Percentiles rank a stretch among this genome's conserved stretches.
These are phyloP conservation scores for Caenorhabditis sp. DNA, from an alignment of 2,888 invertebrate genomes.

Conservation along the genomic window DNA sequence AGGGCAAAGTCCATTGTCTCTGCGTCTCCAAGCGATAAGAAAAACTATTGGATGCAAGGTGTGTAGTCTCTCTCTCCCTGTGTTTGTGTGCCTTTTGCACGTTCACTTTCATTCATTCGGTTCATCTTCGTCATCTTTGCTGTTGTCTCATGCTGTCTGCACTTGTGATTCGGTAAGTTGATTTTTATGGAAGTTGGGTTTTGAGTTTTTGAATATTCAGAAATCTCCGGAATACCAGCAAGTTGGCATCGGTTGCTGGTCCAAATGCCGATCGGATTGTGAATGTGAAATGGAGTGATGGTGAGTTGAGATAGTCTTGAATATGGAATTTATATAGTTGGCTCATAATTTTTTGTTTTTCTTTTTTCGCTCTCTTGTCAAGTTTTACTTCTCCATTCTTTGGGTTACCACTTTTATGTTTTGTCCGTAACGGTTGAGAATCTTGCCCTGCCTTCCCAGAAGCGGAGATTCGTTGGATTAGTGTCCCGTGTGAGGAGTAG, in stretches of 20 bases:
- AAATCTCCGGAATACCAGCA: constrained; percentile 34
- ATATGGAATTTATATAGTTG: too few relatives aligned
- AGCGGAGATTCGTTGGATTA: background rate
- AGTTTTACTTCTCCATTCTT: background rate
- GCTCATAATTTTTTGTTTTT: background rate
- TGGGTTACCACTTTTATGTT: background rate
- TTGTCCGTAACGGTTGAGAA: background rate
- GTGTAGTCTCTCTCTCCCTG: constrained; percentile 25
- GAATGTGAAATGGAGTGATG: constrained; percentile 69
- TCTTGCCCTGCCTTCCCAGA: background rate
- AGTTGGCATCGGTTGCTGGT: constrained; percentile 47
- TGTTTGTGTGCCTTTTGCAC: constrained; percentile 42
- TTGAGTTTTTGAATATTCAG: background rate
- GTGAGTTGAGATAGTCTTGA: constrained; percentile 38
- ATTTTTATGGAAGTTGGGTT: background rate
- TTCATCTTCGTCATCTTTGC: background rate
- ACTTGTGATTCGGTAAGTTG: constrained; percentile 45
- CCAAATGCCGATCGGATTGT: constrained; percentile 58
- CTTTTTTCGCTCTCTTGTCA: background rate
- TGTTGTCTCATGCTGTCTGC: constrained; percentile 52
- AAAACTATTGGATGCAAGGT: constrained; percentile 31
- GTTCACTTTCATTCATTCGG: constrained; percentile 34
- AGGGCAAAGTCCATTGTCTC: constrained; percentile 56
- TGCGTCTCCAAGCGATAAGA: constrained; percentile 49
- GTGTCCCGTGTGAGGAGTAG: too few relatives aligned